Conservation (phyloP, 2,113 vertebrate species). For the Chaetorhynchus papuensis region DNA sequence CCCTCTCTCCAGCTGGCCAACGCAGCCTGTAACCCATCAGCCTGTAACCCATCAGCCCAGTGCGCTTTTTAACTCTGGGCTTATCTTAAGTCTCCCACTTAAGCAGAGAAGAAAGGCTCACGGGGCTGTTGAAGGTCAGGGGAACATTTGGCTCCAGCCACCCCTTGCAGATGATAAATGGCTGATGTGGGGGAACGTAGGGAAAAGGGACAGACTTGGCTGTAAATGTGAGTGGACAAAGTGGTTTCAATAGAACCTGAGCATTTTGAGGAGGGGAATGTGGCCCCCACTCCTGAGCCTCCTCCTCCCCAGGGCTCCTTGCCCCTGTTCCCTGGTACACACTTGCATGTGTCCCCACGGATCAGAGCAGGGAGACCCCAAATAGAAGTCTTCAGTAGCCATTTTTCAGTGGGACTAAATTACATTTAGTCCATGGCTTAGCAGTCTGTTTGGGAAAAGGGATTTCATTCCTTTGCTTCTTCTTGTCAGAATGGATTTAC, state of each 20-base stretch:
- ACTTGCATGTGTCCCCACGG: accelerated
- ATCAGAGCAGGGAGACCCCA: neutral
- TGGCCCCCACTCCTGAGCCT: neutral
- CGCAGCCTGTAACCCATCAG: neutral
- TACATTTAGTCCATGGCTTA: neutral
- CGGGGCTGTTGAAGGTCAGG: neutral
- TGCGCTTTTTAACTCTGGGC: too few relatives aligned
- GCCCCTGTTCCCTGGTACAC: neutral
- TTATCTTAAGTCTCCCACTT: conserved; percentile 15
- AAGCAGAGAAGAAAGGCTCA: neutral
- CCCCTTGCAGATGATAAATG: neutral
- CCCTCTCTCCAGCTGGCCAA: neutral
- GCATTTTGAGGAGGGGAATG: neutral
- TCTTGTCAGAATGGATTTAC: conserved; percentile 49
- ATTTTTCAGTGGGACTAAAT: neutral
- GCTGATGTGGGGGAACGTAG: neutral
- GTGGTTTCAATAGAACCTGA: neutral
- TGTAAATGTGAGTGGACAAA: neutral
- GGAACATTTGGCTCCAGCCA: neutral
- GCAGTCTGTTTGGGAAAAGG: conserved; percentile 19
- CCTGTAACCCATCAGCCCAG: neutral
- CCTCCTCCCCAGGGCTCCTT: neutral
- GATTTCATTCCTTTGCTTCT: conserved; percentile 33
- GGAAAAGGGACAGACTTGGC: neutral
- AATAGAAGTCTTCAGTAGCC: neutral